Evolutionary conservation across 2,888 invertebrate species (phyloP), one percentile per base, ranked within the genome.

Genomic region (Xestoiulus laeticollis): DNA sequence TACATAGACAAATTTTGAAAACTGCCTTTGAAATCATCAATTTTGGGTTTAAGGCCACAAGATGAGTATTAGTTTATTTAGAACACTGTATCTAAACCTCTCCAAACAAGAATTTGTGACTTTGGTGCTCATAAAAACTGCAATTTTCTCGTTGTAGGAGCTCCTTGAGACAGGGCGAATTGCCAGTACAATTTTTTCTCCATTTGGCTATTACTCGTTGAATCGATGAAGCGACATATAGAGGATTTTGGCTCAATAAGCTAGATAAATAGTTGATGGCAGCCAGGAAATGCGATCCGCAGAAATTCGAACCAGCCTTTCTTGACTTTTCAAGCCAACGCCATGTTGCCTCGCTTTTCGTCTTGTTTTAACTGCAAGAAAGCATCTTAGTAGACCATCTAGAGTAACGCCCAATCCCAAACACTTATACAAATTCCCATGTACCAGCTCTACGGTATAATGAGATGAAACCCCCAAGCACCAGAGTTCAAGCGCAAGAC

Each of bases 191-290:
- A 78, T 12, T 78, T 78, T 48, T 78, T 26, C 78, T 78, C 78
- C 30, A 78, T 78, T 30, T 78, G 78, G 30, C 78, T 14, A 78
- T 78, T 78, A 78, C 30, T 22, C 78, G 14, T 26, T 14, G 78
- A 78, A 78, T 78, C 26, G 26, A 26, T 30, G 2, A 10, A 78
- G 78, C 78, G 30, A 78, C 78, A 30, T 78, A 30, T 3, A 30
- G 78, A 26, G 78, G 78, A 26, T 30, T 30, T 78, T 30, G 78
- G 78, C 78, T 30, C 78, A 78, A 78, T 78, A 78, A 78, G 78
- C 78, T 30, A 78, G 78, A 78, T 78, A 78, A 78, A 78, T 78
- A 78, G 78, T 78, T 78, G 78, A 78, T 78, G 78, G 78, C 8
- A 78, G 78, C 30, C 78, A 78, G 78, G 78, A 78, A 78, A 78